These are phyloP conservation scores for Alligator sinensis DNA, from an alignment of 2,113 vertebrate species.

Conservation along the genomic window DNA sequence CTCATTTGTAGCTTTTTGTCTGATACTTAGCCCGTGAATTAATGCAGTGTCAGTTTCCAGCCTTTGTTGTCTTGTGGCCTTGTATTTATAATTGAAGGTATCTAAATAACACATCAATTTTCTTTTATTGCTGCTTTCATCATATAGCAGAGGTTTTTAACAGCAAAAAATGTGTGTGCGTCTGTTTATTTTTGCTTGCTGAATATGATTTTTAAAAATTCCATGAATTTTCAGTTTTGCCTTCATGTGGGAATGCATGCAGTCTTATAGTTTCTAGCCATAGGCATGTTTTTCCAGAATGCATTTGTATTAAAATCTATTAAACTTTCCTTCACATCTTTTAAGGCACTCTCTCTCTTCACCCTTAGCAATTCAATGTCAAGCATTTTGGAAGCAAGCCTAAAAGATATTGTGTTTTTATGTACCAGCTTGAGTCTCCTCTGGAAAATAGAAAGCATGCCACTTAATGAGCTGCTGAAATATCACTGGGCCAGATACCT, in stretches of 20 bases:
- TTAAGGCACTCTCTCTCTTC: background rate
- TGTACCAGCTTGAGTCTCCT: background rate
- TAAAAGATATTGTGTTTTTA: background rate
- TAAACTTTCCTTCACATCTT: background rate
- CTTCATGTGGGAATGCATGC: background rate
- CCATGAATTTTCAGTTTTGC: conserved; percentile 40
- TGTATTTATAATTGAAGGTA: background rate
- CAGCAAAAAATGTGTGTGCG: background rate
- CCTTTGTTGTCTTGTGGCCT: background rate
- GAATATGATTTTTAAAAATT: background rate
- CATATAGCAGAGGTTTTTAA: background rate
- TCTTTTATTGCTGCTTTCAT: background rate
- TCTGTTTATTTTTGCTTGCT: conserved; percentile 13
- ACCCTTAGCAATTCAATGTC: background rate
- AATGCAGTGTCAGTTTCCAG: background rate
- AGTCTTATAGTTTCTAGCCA: background rate
- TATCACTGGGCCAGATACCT: background rate
- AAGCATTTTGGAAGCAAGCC: conserved; percentile 23
- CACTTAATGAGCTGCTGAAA: background rate
- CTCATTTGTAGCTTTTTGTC: background rate
- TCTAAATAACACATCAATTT: background rate
- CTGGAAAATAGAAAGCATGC: background rate
- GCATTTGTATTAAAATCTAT: conserved; percentile 11
- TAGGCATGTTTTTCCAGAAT: background rate
- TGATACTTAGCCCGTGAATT: background rate